Evolutionary conservation across 2,888 invertebrate genomes (phyloP).

Genomic region (Plagodis pulveraria): DNA sequence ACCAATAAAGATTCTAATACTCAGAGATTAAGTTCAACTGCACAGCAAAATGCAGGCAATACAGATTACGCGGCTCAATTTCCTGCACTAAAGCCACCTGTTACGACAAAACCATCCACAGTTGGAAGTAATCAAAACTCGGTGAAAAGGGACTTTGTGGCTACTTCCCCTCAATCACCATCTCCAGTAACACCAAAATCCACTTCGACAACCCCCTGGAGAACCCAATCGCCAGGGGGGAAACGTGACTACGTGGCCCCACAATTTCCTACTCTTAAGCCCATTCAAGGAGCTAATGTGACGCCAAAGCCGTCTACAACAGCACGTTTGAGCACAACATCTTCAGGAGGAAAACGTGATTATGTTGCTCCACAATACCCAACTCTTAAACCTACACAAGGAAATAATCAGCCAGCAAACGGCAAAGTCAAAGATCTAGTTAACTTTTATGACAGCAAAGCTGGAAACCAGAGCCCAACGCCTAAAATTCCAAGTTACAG

Average conservation of each 20-base stretch:
- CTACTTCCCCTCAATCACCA: conserved; percentile 25
- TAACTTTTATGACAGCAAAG: conserved; percentile 63
- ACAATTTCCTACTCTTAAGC: conserved; percentile 42
- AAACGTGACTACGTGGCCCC: conserved; percentile 41
- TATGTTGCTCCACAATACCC: conserved; percentile 65
- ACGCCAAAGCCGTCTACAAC: conserved; percentile 28
- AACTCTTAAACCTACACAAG: conserved; percentile 43
- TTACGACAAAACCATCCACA: conserved; percentile 24
- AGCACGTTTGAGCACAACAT: conserved; percentile 16
- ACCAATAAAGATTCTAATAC: conserved; percentile 53
- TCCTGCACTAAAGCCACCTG: conserved; percentile 43
- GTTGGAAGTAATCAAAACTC: conserved; percentile 16
- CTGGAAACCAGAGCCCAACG: conserved; percentile 45
- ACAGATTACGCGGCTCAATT: conserved; percentile 50
- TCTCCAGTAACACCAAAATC: conserved; percentile 29
- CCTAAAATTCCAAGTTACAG: conserved; percentile 70
- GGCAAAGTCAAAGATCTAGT: conserved; percentile 74
- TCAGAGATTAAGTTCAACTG: conserved; percentile 27
- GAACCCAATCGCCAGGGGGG: conserved; percentile 18
- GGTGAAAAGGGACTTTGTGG: conserved; percentile 33
- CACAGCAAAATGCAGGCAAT: conserved; percentile 39
- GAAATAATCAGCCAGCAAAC: conserved; percentile 44
- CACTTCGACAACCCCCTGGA: conserved; percentile 26
- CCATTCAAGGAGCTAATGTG: conserved; percentile 18
- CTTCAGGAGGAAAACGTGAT: conserved; percentile 56